Percentiles rank a stretch among this genome's conserved stretches.
These are phyloP conservation scores for Schrankia costaestrigalis DNA, from an alignment of 2,888 invertebrate genomes.

Conservation along the genomic window DNA sequence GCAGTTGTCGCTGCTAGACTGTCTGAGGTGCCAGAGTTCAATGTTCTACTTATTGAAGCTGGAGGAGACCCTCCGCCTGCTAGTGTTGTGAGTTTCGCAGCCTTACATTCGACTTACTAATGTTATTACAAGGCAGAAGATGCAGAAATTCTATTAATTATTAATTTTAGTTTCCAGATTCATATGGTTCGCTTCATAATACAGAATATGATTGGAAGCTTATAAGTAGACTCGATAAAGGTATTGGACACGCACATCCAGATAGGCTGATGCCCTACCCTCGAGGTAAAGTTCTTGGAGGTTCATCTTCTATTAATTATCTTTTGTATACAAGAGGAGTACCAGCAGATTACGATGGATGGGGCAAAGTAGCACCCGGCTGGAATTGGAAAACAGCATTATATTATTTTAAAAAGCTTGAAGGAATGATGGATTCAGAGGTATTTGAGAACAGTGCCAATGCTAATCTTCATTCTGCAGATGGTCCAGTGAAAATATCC, in stretches of 20 bases:
- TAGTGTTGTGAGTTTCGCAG: neutral
- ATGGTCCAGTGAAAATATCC: slow-evolving; percentile 49
- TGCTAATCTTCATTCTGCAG: slow-evolving; percentile 41
- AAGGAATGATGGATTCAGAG: slow-evolving; percentile 46
- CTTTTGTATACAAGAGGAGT: slow-evolving; percentile 49
- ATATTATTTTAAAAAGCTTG: slow-evolving; percentile 50
- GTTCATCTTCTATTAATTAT: slow-evolving; percentile 49
- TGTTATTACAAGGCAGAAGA: neutral
- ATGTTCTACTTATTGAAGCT: neutral
- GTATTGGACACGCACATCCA: slow-evolving; percentile 38
- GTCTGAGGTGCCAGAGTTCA: neutral
- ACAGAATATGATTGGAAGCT: slow-evolving; percentile 51
- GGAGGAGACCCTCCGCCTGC: neutral
- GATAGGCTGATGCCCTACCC: slow-evolving; percentile 28
- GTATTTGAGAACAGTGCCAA: slow-evolving; percentile 37
- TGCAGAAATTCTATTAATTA: neutral
- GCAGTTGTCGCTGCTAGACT: no score
- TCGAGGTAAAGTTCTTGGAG: slow-evolving; percentile 54
- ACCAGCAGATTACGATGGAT: slow-evolving; percentile 47
- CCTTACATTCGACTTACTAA: no score
- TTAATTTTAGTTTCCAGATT: slow-evolving; percentile 43
- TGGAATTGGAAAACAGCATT: slow-evolving; percentile 51
- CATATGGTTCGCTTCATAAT: slow-evolving; percentile 39
- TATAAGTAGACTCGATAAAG: slow-evolving; percentile 31
- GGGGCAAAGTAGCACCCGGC: slow-evolving; percentile 44